A percentile compares a stretch with the other conserved stretches of the same genome.
These are phyloP conservation scores for Polydrusus pterygomalis DNA, from an alignment of 2,888 invertebrate species.

Conservation along the genomic window DNA sequence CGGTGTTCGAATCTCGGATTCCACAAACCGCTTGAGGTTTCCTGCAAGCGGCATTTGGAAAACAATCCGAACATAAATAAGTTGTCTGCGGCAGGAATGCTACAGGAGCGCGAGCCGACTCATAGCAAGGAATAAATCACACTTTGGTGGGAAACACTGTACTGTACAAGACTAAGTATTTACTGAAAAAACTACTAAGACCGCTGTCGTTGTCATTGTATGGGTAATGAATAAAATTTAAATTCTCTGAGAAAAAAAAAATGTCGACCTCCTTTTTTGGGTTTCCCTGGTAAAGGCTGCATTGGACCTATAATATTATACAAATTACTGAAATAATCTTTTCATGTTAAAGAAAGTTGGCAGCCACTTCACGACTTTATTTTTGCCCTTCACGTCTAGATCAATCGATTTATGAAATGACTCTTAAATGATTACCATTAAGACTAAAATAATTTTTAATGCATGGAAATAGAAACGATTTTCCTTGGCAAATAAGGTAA, in stretches of 20 bases:
- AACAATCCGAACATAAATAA: conserved; percentile 74
- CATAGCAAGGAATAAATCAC: conserved; percentile 55
- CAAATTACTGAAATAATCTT: too few relatives aligned
- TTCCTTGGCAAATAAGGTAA: conserved; percentile 51
- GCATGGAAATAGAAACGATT: conserved; percentile 23
- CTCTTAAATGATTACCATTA: too few relatives aligned
- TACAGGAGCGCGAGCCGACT: conserved; percentile 65
- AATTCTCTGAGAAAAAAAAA: too few relatives aligned
- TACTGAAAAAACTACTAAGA: conserved; percentile 53
- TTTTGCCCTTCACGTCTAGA: too few relatives aligned
- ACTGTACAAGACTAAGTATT: conserved; percentile 51
- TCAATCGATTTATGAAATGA: too few relatives aligned
- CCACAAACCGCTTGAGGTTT: conserved; percentile 69
- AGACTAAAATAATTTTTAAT: neutral
- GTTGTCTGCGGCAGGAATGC: conserved; percentile 71
- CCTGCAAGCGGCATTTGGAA: conserved; percentile 71
- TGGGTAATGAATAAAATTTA: too few relatives aligned
- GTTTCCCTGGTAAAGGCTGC: too few relatives aligned
- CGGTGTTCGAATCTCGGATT: conserved; percentile 64
- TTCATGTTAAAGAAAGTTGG: too few relatives aligned
- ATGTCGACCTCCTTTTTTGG: too few relatives aligned
- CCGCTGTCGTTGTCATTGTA: too few relatives aligned
- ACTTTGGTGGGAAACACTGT: conserved; percentile 48
- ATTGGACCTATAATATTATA: too few relatives aligned
- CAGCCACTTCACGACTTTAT: too few relatives aligned